Evolutionary conservation across 2,888 invertebrate species (phyloP).

Genomic region (Syrista parreyssii): DNA sequence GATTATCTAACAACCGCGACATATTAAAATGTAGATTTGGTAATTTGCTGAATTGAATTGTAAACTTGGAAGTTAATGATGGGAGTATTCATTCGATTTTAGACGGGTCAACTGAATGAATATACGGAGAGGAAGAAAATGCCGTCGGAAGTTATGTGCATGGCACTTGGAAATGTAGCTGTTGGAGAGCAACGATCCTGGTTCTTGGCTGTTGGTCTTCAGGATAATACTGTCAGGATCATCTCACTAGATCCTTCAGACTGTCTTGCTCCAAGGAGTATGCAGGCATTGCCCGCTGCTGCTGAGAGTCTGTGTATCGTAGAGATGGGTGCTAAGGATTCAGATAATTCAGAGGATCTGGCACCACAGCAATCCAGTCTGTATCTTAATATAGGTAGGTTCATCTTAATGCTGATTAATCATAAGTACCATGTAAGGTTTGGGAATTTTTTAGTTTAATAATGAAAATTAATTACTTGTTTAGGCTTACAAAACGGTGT

Average conservation of each 20-base stretch:
- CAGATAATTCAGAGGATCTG: constrained; percentile 69
- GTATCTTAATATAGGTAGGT: constrained; percentile 88
- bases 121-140: constrained; percentile 97
- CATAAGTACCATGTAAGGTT: neutral
- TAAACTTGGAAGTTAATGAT: neutral
- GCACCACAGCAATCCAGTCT: constrained; percentile 78
- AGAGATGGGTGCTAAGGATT: constrained; percentile 84
- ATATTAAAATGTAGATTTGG: neutral
- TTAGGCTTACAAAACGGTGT: constrained; percentile 93
- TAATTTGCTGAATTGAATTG: neutral
- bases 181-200: constrained; percentile 94
- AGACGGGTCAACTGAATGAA: constrained; percentile 98
- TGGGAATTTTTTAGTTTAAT: neutral
- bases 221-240: constrained; percentile 96
- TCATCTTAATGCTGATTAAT: neutral
- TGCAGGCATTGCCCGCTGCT: constrained; percentile 96
- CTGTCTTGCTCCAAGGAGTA: constrained; percentile 93
- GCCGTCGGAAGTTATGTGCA: constrained; percentile 97
- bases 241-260: constrained; percentile 97
- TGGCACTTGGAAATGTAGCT: constrained; percentile 96
- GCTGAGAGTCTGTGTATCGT: constrained; percentile 98
- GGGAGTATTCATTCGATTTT: constrained; percentile 44
- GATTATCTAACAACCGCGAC: neutral
- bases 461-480: constrained; percentile 5
- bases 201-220: constrained; percentile 95